Evolutionary conservation across 2,113 vertebrate genomes (phyloP).

Genomic region (Myotis yumanensis): DNA sequence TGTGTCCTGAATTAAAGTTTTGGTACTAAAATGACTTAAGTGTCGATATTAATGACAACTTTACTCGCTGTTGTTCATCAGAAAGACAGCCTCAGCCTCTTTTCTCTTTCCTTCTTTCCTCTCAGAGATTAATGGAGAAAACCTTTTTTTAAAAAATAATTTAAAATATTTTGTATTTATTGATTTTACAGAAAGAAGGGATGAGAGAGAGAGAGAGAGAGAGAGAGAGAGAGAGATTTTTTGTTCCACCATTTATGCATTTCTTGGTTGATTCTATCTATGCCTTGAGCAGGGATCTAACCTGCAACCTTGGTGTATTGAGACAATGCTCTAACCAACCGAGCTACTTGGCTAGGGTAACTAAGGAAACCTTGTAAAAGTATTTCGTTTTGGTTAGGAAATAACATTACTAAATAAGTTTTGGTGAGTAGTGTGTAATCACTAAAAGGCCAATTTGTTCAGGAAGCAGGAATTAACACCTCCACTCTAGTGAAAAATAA

Average conservation of each 20-base stretch:
- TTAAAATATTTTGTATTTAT: neutral
- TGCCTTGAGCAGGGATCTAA: neutral
- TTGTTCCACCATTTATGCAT: neutral
- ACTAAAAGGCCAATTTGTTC: conserved; percentile 72
- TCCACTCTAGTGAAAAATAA: conserved; percentile 44
- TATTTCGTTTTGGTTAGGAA: conserved; percentile 60
- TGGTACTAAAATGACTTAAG: neutral
- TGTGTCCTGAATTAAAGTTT: conserved; percentile 33
- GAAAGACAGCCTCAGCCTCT: neutral
- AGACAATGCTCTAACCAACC: neutral
- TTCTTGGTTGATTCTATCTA: neutral
- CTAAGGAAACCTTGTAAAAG: neutral
- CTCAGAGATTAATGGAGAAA: conserved; percentile 16
- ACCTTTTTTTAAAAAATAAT: neutral
- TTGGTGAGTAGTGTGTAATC: conserved; percentile 65
- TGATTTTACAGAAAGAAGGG: neutral
- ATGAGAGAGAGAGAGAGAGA: neutral
- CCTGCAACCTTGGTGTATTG: neutral
- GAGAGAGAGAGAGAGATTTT: neutral
- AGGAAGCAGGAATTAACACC: conserved; percentile 68
- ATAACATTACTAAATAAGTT: conserved; percentile 63
- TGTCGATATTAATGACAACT: neutral
- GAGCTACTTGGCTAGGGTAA: neutral
- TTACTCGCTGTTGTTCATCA: neutral
- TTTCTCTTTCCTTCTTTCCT: neutral